phyloP scores from a whole-genome alignment of 2,113 vertebrate genomes.

The Camelus dromedarius region DNA sequence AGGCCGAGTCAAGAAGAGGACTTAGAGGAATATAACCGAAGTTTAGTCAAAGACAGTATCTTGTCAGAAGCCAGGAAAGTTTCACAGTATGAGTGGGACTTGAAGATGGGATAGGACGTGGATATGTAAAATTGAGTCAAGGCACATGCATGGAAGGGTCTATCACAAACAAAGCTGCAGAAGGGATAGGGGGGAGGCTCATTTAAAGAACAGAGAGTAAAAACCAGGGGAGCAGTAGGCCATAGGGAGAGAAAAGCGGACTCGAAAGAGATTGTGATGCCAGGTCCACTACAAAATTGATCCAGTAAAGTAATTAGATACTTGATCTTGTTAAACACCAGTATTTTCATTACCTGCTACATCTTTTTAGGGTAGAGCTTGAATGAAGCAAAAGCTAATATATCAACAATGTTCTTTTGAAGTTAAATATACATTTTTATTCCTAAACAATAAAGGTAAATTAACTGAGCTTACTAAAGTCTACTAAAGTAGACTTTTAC shows the following conservation, averaged over 20 bases:
- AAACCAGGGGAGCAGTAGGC: neutral
- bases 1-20: neutral
- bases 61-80: neutral
- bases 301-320: neutral
- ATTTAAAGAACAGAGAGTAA: neutral
- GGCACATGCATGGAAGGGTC: neutral
- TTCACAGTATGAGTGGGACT: neutral
- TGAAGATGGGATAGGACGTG: neutral
- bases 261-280: neutral
- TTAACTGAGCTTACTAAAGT: neutral
- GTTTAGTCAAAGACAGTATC: neutral
- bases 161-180: neutral
- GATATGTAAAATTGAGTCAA: neutral
- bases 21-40: neutral
- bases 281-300: neutral
- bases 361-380: neutral
- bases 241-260: neutral
- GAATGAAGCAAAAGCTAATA: neutral
- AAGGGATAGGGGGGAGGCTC: neutral
- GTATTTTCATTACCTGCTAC: neutral
- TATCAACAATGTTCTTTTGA: neutral
- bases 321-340: neutral
- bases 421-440: neutral
- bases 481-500: too few species aligned
- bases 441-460: conserved; percentile 7